These are phyloP conservation scores for Thecocarcelia acutangulata DNA, from an alignment of 2,888 invertebrate genomes.

Conservation along the genomic window DNA sequence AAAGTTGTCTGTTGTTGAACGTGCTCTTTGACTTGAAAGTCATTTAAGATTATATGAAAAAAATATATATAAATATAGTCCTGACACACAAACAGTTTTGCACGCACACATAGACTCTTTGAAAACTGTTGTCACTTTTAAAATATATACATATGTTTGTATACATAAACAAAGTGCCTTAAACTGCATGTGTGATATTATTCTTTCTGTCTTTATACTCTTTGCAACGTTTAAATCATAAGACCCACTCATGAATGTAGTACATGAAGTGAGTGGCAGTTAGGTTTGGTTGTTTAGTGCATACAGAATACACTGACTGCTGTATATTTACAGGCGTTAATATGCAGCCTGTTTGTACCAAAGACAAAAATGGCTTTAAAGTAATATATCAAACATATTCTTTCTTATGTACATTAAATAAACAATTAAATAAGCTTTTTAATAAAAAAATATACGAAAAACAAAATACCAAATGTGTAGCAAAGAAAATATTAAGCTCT, in stretches of 20 bases:
- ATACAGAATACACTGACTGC: slow-evolving; percentile 69
- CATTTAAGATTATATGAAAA: slow-evolving; percentile 57
- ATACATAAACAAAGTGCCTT: slow-evolving; percentile 46
- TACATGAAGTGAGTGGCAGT: slow-evolving; percentile 46
- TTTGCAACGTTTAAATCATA: slow-evolving; percentile 54
- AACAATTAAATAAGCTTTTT: slow-evolving; percentile 60
- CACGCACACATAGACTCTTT: background rate
- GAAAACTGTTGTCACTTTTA: slow-evolving; percentile 8
- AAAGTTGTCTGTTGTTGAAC: slow-evolving; percentile 45
- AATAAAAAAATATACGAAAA: slow-evolving; percentile 29
- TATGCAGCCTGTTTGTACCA: background rate
- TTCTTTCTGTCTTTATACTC: slow-evolving; percentile 30
- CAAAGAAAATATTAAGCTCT: slow-evolving; percentile 16
- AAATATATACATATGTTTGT: background rate
- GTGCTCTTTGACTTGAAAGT: slow-evolving; percentile 68
- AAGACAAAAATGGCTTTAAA: background rate
- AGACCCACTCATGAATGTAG: slow-evolving; percentile 47
- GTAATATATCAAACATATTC: background rate
- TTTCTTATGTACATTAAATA: too few species aligned
- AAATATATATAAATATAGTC: slow-evolving; percentile 12
- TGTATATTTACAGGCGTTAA: slow-evolving; percentile 71
- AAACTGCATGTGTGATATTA: slow-evolving; percentile 49
- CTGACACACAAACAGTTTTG: slow-evolving; percentile 4
- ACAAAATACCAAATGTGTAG: background rate
- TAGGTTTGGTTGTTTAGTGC: slow-evolving; percentile 63